Evolutionary conservation across 2,888 invertebrate genomes (phyloP), one percentile per base, ranked within the genome.

Genomic region (Polydrusus pterygomalis): DNA sequence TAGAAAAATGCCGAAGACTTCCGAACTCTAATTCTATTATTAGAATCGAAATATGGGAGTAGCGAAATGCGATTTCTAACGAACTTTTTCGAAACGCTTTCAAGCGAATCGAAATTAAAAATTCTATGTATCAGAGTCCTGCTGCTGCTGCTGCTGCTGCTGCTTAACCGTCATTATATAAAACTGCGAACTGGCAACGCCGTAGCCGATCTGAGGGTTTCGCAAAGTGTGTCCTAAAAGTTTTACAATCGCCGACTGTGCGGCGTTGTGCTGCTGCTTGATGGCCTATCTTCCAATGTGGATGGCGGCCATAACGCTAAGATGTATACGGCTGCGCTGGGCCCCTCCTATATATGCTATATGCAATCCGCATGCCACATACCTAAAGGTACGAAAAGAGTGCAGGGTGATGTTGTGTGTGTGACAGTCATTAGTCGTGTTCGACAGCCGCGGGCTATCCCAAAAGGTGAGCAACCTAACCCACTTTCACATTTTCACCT

Each of bases 201-300:
- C 45, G 77, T 63, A 40, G 34, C 58, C 70, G 69, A 65, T 70
- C 70, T 40, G 77, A 81, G 84, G 85, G 84, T 88, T 88, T 89
- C 89, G 89, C 89, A 89, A 90, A 90, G 89, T 89, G 90, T 89
- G 90, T 90, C 90, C 90, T 90, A 90, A 90, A 90, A 90, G 89
- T 90, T 90, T 90, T 90, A 90, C 90, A 90, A 90, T 90, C 90
- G 87, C 86, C 84, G 87, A 88, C 88, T 87, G 86, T 86, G 87
- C 86, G 86, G 87, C 86, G 86, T 85, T 85, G 85, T 85, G 77
- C 75, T 69, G 70, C 89, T 89, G 89, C 89, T 90, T 90, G 90
- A 90, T 90, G 90, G 90, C 90, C 90, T 89, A 90, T 90, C 90
- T 90, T 90, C 90, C 90, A 90, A 90, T 90, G 90, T 90, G 90